Percentiles rank a stretch among this genome's conserved stretches.
Conservation (phyloP, 2,797 vertebrate genomes). For the Craterocephalus amniculus region DNA sequence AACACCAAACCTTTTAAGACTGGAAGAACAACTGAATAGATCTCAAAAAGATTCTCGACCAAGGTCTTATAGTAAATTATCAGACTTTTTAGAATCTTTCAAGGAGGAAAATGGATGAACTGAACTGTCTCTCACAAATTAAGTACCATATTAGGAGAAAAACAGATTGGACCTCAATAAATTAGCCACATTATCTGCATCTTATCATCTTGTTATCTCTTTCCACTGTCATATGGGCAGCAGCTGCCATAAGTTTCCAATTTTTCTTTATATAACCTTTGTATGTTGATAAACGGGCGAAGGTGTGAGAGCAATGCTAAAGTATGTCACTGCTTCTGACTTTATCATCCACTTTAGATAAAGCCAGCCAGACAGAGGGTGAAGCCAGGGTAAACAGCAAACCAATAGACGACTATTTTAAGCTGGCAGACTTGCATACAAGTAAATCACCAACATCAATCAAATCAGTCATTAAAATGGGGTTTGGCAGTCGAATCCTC, state of each 20-base stretch:
- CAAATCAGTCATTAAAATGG: conserved; percentile 21
- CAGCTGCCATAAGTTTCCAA: not conserved
- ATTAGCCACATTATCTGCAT: not conserved
- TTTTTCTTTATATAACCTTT: not conserved
- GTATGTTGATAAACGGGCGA: not conserved
- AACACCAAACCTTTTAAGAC: conserved; percentile 17
- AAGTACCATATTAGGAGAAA: conserved; percentile 1
- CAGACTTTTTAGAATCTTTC: not conserved
- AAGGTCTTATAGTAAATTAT: not conserved
- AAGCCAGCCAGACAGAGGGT: conserved; percentile 32
- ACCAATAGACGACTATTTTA: conserved; percentile 13
- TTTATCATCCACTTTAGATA: conserved; percentile 32
- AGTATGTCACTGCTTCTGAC: not conserved
- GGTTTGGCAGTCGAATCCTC: conserved; percentile 29
- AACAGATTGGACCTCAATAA: not conserved
- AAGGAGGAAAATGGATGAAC: not conserved
- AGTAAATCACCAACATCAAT: conserved; percentile 48
- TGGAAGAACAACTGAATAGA: not conserved
- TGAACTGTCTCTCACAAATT: not conserved
- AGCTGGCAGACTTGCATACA: conserved; percentile 27
- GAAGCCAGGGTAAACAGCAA: conserved; percentile 38
- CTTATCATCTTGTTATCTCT: not conserved
- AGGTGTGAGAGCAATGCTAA: conserved; percentile 4
- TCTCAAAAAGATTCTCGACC: not conserved
- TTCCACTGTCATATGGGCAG: not conserved